Evolutionary conservation across 2,888 invertebrate species (phyloP), one percentile per base, ranked within the genome.

Genomic region (Calameuta filiformis): DNA sequence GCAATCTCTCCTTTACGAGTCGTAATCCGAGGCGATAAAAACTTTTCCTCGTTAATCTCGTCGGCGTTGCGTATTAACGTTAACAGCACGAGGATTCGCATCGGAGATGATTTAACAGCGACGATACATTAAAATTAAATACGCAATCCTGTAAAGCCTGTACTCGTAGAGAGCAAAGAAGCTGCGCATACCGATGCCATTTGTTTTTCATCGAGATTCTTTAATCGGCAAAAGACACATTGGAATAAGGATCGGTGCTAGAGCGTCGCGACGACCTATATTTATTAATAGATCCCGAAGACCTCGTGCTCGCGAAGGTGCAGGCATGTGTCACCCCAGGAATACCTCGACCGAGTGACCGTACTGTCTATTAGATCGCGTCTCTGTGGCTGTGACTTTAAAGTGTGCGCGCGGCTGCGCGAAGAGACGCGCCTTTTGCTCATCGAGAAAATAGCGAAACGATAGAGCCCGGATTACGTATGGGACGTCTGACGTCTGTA

Each of bases 281-380:
- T 71, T 71, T 71, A 71, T 71, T 33, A 71, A 71, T 71, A 71
- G 71, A 71, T 6, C 9, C 12, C 56, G 33, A 31, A 40, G 30
- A 79, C 83, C 85, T 83, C 83, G 80, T 85, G 79, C 71, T 71
- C 33, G 77, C 82, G 80, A 85, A 84, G 85, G 84, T 84, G 82
- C 76, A 75, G 77, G 79, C 82, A 84, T 81, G 83, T 83, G 85
- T 84, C 85, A 85, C 73, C 83, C 84, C 85, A 85, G 85, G 83
- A 85, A 85, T 85, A 85, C 83, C 77, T 71, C 75, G 77, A 73
- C 71, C 85, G 84, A 85, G 84, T 85, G 83, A 85, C 84, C 85
- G 85, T 56, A 56, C 9, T 23, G 56, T 56, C 56, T 56, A 23
- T 23, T 56, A 2, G 23, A 0, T 9, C 6, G 33, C 23, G 56